Conservation (phyloP, 2,113 vertebrate genomes). For the Cynopterus brachyotis region DNA sequence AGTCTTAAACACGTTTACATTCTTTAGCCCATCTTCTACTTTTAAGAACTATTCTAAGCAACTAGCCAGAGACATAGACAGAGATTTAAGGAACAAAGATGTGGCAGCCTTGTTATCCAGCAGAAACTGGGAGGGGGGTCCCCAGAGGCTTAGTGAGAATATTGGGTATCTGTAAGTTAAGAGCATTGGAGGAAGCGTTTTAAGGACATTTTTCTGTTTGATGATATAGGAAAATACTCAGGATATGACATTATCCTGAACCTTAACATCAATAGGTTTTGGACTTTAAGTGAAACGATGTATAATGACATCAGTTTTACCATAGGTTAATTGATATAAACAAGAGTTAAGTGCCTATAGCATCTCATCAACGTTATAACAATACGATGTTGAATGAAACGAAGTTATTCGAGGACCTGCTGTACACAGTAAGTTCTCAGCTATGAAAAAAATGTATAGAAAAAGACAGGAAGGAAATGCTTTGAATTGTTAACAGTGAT, state of each 20-base stretch:
- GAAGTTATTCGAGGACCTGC: not conserved
- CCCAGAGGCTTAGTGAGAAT: not conserved
- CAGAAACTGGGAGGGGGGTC: not conserved
- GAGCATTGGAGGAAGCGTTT: not conserved
- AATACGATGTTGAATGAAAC: not conserved
- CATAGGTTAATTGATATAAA: not conserved
- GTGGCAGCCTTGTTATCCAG: not conserved
- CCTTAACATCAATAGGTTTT: not conserved
- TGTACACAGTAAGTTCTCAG: not conserved
- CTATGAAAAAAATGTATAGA: conserved; percentile 39
- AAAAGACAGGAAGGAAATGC: conserved; percentile 72
- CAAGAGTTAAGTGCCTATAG: not conserved
- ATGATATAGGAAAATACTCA: conserved; percentile 36
- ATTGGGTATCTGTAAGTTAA: not conserved
- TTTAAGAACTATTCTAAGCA: conserved; percentile 36
- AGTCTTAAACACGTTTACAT: not conserved
- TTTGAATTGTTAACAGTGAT: conserved; percentile 45
- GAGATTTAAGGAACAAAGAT: not conserved
- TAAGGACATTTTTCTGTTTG: conserved; percentile 34
- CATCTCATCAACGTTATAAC: not conserved
- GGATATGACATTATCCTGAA: conserved; percentile 28
- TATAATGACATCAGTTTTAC: not conserved
- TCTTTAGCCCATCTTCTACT: not conserved
- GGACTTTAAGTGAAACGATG: not conserved
- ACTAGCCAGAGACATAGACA: not conserved